Conservation (phyloP, 2,888 invertebrate genomes). For the Hyles lineata region DNA sequence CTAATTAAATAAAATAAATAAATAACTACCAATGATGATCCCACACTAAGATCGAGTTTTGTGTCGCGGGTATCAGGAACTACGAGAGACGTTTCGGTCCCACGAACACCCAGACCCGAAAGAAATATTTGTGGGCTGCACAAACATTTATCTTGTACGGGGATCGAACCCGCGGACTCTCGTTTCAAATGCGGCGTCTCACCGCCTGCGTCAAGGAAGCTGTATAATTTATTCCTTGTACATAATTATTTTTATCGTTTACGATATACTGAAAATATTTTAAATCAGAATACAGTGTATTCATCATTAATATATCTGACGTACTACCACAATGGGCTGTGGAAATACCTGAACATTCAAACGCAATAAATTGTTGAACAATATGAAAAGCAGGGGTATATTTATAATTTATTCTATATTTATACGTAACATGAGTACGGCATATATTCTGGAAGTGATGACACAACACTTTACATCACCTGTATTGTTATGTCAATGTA, state of each 20-base stretch:
- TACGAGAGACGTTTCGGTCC: too few relatives aligned
- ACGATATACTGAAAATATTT: not conserved
- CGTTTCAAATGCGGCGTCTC: too few relatives aligned
- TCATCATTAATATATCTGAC: not conserved
- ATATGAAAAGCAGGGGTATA: not conserved
- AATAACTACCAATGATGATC: too few relatives aligned
- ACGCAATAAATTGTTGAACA: not conserved
- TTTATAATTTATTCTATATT: slow-evolving; percentile 2
- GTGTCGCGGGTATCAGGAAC: too few relatives aligned
- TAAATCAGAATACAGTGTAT: not conserved
- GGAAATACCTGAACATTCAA: not conserved
- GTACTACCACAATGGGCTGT: not conserved
- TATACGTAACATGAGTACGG: slow-evolving; percentile 18
- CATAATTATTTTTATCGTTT: not conserved
- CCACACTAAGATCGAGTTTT: too few relatives aligned
- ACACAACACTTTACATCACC: slow-evolving; percentile 48
- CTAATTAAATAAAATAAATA: too few relatives aligned
- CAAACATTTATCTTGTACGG: too few relatives aligned
- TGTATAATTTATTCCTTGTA: not conserved
- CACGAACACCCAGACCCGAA: too few relatives aligned
- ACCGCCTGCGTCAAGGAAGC: too few relatives aligned
- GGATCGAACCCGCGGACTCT: too few relatives aligned
- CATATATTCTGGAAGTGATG: slow-evolving; percentile 37
- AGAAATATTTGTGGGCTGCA: too few relatives aligned
- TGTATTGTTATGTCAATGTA: slow-evolving; percentile 53